phyloP scores from a whole-genome alignment of 2,888 invertebrate genomes.

The Xanthia togata region DNA sequence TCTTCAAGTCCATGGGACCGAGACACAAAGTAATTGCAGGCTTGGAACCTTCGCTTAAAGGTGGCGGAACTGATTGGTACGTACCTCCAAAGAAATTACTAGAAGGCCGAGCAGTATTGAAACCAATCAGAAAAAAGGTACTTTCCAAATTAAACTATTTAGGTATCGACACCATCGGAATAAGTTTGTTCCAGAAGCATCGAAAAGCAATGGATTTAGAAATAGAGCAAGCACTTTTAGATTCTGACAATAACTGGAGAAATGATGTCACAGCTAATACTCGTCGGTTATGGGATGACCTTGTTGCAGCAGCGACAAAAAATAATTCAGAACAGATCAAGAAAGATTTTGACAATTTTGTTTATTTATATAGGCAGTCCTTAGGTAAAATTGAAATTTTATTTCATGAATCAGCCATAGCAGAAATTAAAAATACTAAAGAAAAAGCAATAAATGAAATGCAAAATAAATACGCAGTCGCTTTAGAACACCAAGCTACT shows the following conservation, averaged over 20 bases:
- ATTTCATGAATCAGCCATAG: slow-evolving; percentile 75
- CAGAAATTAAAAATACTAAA: slow-evolving; percentile 75
- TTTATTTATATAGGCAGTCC: slow-evolving; percentile 76
- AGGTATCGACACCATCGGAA: slow-evolving; percentile 77
- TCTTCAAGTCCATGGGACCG: slow-evolving; percentile 83
- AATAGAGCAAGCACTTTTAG: slow-evolving; percentile 69
- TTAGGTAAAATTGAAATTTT: slow-evolving; percentile 76
- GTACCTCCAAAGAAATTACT: slow-evolving; percentile 81
- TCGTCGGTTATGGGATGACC: slow-evolving; percentile 70
- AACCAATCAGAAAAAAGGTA: slow-evolving; percentile 77
- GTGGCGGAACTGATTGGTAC: slow-evolving; percentile 84
- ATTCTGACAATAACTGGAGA: slow-evolving; percentile 79
- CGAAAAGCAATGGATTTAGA: slow-evolving; percentile 73
- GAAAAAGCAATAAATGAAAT: slow-evolving; percentile 75
- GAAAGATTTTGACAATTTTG: slow-evolving; percentile 77
- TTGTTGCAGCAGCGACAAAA: slow-evolving; percentile 67
- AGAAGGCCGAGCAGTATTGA: slow-evolving; percentile 77
- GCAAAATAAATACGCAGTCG: slow-evolving; percentile 72
- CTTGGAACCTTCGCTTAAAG: slow-evolving; percentile 82
- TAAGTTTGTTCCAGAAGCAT: slow-evolving; percentile 71
- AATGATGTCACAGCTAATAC: slow-evolving; percentile 68
- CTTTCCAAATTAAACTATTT: slow-evolving; percentile 76
- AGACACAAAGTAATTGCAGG: slow-evolving; percentile 82
- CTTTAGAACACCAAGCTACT: slow-evolving; percentile 78
- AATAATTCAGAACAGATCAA: slow-evolving; percentile 76